These are phyloP conservation scores for Apeira syringaria DNA, from an alignment of 2,888 invertebrate species.

Conservation along the genomic window DNA sequence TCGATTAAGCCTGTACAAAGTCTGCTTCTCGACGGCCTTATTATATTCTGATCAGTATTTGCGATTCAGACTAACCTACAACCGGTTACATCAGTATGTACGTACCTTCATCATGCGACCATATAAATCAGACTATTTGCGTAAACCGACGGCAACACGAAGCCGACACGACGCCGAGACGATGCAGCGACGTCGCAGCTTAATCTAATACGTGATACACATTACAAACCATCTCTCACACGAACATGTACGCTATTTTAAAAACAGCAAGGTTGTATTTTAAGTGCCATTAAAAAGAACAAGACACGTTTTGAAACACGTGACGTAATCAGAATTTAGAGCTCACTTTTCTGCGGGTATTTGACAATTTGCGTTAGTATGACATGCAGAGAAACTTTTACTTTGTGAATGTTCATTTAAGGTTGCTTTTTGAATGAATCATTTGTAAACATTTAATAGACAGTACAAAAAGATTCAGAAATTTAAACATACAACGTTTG, in stretches of 20 bases:
- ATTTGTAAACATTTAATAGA: not conserved
- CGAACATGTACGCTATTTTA: not conserved
- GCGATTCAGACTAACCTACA: no score
- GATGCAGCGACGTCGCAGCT: constrained; percentile 14
- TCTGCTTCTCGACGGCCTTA: no score
- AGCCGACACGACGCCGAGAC: constrained; percentile 5
- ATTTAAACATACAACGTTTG: constrained; percentile 10
- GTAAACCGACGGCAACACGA: constrained; percentile 5
- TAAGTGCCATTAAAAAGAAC: not conserved
- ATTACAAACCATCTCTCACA: not conserved
- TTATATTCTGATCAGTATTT: no score
- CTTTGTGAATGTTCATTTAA: not conserved
- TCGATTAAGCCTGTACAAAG: no score
- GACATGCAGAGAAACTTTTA: not conserved
- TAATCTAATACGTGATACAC: constrained; percentile 28
- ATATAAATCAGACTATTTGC: constrained; percentile 10
- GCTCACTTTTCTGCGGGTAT: constrained; percentile 5
- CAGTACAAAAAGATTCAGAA: constrained; percentile 5
- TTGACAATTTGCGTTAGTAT: not conserved
- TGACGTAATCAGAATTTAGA: constrained; percentile 4
- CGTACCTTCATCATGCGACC: not conserved
- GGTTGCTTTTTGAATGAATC: not conserved
- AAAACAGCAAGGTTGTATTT: not conserved
- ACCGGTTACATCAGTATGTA: constrained; percentile 4
- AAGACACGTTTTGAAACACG: not conserved